Evolutionary conservation across 2,888 invertebrate species (phyloP).

Genomic region (Epiblema foenella): DNA sequence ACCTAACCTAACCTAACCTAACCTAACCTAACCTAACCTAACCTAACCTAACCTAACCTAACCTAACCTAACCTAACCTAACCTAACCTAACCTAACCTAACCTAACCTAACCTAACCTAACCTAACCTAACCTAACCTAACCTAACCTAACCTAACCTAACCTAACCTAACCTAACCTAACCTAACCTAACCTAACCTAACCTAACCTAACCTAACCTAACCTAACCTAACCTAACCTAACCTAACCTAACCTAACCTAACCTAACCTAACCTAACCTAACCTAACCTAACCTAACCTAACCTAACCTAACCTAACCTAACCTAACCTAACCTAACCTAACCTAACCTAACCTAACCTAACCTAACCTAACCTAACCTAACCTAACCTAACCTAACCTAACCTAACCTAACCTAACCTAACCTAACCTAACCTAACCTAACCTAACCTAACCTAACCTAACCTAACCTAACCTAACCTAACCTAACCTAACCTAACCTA

Average conservation of each 20-base stretch:
- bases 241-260: too few relatives aligned
- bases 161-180: too few relatives aligned
- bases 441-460: neutral
- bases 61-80: too few relatives aligned
- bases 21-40: too few relatives aligned
- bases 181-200: too few relatives aligned
- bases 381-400: conserved; percentile 15
- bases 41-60: too few relatives aligned
- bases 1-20: too few relatives aligned
- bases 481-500: conserved; percentile 15
- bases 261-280: conserved; percentile 5
- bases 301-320: conserved; percentile 15
- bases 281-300: conserved; percentile 15
- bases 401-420: conserved; percentile 8
- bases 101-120: too few relatives aligned
- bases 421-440: neutral
- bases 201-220: neutral
- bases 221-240: neutral
- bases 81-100: too few relatives aligned
- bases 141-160: too few relatives aligned
- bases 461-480: conserved; percentile 13
- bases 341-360: conserved; percentile 15
- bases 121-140: too few relatives aligned
- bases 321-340: conserved; percentile 15
- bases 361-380: conserved; percentile 15